These are phyloP conservation scores for Hypomesus transpacificus DNA, from an alignment of 2,113 vertebrate species.

Conservation along the genomic window DNA sequence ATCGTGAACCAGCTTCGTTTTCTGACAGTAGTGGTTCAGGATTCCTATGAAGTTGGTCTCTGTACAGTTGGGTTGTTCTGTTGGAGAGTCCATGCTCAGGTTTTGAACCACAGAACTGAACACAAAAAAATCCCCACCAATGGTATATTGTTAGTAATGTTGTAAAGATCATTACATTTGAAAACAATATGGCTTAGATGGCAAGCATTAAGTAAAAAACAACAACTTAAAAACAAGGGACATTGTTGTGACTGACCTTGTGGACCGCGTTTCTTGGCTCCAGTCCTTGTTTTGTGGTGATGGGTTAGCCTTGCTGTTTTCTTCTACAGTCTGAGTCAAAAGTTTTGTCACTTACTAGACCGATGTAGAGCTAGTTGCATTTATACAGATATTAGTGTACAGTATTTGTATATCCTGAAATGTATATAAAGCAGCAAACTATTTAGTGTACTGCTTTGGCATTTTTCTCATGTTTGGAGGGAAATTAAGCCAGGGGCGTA, in stretches of 20 bases:
- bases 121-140: neutral
- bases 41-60: constrained; percentile 51
- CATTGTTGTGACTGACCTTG: too few relatives aligned
- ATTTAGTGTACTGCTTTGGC: too few relatives aligned
- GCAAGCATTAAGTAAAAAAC: too few relatives aligned
- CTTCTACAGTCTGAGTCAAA: constrained; percentile 42
- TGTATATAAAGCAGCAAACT: too few relatives aligned
- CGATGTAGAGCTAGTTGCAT: neutral
- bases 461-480: too few relatives aligned
- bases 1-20: neutral
- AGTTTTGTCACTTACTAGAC: neutral
- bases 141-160: neutral
- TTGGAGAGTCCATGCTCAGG: constrained; percentile 2
- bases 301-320: neutral
- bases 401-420: too few relatives aligned
- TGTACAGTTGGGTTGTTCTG: constrained; percentile 2
- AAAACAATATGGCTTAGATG: too few relatives aligned
- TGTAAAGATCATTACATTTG: neutral
- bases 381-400: neutral
- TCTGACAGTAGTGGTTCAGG: constrained; percentile 57
- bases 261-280: too few relatives aligned
- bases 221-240: too few relatives aligned
- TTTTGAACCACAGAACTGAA: constrained; percentile 28
- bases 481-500: too few relatives aligned
- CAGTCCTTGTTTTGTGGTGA: constrained; percentile 3